phyloP scores from a whole-genome alignment of 2,113 vertebrate species.

The Serilophus lunatus region DNA sequence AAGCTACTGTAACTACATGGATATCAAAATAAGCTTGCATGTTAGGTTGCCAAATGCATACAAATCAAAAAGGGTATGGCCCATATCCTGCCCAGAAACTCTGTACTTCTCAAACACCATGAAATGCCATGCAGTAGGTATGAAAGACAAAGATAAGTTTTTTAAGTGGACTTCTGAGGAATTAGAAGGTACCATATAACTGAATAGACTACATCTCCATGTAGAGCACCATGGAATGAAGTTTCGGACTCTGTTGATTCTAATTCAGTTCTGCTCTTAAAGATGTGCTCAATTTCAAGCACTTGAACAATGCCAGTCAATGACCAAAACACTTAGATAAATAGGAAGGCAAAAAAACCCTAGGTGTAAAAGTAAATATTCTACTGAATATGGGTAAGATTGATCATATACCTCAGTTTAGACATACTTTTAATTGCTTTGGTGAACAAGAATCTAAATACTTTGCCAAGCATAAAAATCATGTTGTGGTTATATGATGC shows the following conservation, averaged over 20 bases:
- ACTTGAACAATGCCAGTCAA: not conserved
- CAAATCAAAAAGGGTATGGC: not conserved
- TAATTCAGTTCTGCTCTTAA: not conserved
- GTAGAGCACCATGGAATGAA: not conserved
- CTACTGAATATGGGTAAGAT: not conserved
- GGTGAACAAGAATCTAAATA: slow-evolving; percentile 35
- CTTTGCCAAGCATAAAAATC: slow-evolving; percentile 53
- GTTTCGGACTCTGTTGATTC: not conserved
- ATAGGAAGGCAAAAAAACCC: not conserved
- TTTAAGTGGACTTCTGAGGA: not conserved
- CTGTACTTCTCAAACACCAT: not conserved
- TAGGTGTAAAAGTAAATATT: not conserved
- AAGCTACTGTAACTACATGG: not conserved
- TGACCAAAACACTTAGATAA: not conserved
- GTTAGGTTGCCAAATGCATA: not conserved
- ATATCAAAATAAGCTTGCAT: slow-evolving; percentile 36
- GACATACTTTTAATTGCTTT: slow-evolving; percentile 39
- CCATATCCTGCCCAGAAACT: not conserved
- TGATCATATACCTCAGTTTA: slow-evolving; percentile 1
- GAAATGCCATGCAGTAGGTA: not conserved
- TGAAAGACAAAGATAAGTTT: not conserved
- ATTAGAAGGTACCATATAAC: not conserved
- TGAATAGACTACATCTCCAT: not conserved
- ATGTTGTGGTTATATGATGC: slow-evolving; percentile 7
- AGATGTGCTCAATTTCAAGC: not conserved